phyloP scores from a whole-genome alignment of 2,797 vertebrate genomes.

The Distichodus sexfasciatus region DNA sequence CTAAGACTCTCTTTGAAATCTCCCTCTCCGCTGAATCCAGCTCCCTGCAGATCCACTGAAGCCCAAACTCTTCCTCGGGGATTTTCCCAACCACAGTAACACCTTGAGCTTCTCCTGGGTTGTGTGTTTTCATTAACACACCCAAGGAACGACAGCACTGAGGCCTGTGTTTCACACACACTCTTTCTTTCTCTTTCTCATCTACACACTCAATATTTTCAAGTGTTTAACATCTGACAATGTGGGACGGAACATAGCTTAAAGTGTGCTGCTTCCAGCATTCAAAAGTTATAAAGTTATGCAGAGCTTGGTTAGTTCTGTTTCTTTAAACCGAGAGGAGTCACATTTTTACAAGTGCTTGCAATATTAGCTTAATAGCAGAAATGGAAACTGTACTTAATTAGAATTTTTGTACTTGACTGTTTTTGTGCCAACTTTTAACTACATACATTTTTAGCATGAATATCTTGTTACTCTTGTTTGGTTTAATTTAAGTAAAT shows the following conservation, averaged over 20 bases:
- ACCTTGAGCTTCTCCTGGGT: constrained; percentile 68
- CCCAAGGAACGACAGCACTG: constrained; percentile 65
- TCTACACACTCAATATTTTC: constrained; percentile 58
- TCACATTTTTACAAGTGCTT: neutral
- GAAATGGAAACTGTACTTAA: no score
- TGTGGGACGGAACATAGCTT: constrained; percentile 36
- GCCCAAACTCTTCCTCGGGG: constrained; percentile 57
- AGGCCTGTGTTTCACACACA: constrained; percentile 59
- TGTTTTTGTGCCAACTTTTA: no score
- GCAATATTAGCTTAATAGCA: neutral
- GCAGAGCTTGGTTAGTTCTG: neutral
- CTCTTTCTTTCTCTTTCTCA: constrained; percentile 60
- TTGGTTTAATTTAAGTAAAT: no score
- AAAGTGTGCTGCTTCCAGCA: constrained; percentile 25
- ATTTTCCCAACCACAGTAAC: constrained; percentile 67
- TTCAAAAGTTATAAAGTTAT: constrained; percentile 5
- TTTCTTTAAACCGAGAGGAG: no score
- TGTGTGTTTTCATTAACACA: constrained; percentile 68
- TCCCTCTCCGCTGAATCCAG: constrained; percentile 52
- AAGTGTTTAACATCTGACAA: constrained; percentile 63
- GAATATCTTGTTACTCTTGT: no score
- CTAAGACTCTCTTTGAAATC: constrained; percentile 68
- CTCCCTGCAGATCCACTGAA: constrained; percentile 65
- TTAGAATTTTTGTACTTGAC: no score
- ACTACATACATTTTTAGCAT: no score